Conservation (phyloP, 2,888 invertebrate genomes). For the Caenorhabditis sulstoni region DNA sequence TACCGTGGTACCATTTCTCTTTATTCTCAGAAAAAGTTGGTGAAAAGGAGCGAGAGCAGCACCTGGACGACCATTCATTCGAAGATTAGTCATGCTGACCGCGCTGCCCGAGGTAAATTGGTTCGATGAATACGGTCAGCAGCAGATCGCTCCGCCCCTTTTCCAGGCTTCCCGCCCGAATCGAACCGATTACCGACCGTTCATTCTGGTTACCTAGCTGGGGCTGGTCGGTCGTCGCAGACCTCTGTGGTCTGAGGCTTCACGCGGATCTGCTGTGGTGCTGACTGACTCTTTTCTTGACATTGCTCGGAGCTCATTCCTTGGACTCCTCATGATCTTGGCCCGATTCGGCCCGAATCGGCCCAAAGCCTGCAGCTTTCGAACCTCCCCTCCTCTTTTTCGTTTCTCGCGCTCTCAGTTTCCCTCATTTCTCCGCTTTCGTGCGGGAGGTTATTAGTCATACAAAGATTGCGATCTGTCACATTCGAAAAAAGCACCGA, state of each 20-base stretch:
- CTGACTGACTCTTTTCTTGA: too few relatives aligned
- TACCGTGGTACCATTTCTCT: conserved; percentile 6
- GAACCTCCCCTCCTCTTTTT: conserved; percentile 7
- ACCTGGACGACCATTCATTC: conserved; percentile 36
- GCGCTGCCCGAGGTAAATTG: conserved; percentile 32
- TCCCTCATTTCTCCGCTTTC: background rate
- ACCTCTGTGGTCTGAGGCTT: too few relatives aligned
- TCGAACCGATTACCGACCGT: conserved; percentile 42
- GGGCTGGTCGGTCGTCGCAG: background rate
- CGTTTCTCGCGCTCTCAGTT: background rate
- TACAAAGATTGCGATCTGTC: conserved; percentile 47
- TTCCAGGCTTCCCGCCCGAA: conserved; percentile 46
- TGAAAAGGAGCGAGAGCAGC: conserved; percentile 36
- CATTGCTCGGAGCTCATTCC: too few relatives aligned
- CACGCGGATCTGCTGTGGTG: too few relatives aligned
- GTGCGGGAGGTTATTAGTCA: conserved; percentile 45
- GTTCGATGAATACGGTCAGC: conserved; percentile 22
- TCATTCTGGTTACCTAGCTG: conserved; percentile 5
- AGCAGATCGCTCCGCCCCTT: conserved; percentile 11
- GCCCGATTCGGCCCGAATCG: too few relatives aligned
- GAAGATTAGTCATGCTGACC: conserved; percentile 48
- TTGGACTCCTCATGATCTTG: too few relatives aligned
- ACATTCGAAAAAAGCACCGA: conserved; percentile 21
- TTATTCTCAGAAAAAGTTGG: conserved; percentile 12
- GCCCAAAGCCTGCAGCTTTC: too few relatives aligned